Conservation (phyloP, 2,888 invertebrate genomes). For the Apocheima hispidaria region DNA sequence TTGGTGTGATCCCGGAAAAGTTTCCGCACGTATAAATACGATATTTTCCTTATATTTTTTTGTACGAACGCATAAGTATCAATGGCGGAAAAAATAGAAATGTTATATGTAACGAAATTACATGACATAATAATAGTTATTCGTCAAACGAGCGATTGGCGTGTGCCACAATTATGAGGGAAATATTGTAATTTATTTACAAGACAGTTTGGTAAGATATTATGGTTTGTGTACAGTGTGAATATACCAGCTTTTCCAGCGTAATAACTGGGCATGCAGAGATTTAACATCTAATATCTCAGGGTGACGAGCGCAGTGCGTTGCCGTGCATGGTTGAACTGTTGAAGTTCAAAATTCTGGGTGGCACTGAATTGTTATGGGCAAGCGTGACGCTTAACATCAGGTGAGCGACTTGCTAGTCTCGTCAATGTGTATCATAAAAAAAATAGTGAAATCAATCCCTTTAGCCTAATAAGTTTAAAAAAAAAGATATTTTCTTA, state of each 20-base stretch:
- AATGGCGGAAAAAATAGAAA: conserved; percentile 23
- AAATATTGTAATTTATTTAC: conserved; percentile 10
- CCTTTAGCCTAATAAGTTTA: no score
- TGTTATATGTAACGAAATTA: conserved; percentile 7
- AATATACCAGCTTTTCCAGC: neutral
- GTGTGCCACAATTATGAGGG: neutral
- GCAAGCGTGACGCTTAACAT: no score
- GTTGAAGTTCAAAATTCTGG: no score
- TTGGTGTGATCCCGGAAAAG: conserved; percentile 40
- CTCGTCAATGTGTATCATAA: no score
- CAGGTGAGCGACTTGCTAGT: no score
- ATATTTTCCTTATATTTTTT: conserved; percentile 36
- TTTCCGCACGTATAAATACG: conserved; percentile 27
- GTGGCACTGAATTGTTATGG: no score
- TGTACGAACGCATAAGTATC: conserved; percentile 15
- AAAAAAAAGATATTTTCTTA: no score
- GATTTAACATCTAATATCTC: no score
- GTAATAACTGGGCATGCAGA: no score
- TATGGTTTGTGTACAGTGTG: neutral
- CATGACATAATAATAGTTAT: conserved; percentile 5
- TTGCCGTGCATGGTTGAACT: no score
- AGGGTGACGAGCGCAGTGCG: no score
- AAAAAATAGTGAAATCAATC: no score
- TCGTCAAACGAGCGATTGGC: conserved; percentile 26
- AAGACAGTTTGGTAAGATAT: conserved; percentile 1